Conservation (phyloP, 1,140 invertebrate genomes). For the Drosophila sp. region DNA sequence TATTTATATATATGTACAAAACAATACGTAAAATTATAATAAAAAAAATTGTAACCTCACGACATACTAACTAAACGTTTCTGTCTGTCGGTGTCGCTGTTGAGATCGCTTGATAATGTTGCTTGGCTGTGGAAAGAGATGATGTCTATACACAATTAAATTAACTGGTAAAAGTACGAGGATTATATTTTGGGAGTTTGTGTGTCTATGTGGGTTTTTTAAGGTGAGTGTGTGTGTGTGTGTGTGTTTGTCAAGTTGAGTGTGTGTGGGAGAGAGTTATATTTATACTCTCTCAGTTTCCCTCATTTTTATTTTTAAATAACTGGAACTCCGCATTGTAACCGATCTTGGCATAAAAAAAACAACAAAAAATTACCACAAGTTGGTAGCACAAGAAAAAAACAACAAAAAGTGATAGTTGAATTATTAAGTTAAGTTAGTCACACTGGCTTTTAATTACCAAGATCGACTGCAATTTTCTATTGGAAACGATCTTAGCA, state of each 20-base stretch:
- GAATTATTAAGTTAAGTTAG: slow-evolving; percentile 23
- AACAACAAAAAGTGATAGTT: slow-evolving; percentile 22
- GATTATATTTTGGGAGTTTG: slow-evolving; percentile 26
- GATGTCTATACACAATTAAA: slow-evolving; percentile 79
- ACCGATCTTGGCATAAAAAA: neutral
- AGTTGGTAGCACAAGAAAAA: slow-evolving; percentile 22
- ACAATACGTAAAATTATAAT: neutral
- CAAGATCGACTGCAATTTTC: too few species aligned
- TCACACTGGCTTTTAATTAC: slow-evolving; percentile 22
- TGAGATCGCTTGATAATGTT: slow-evolving; percentile 49
- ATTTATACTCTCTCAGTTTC: neutral
- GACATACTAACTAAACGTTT: slow-evolving; percentile 69
- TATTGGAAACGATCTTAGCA: too few species aligned
- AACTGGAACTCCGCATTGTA: neutral
- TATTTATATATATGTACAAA: slow-evolving; percentile 14
- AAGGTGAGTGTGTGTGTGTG: neutral
- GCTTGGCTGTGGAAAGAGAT: slow-evolving; percentile 73
- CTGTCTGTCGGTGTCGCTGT: slow-evolving; percentile 56
- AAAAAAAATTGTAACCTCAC: slow-evolving; percentile 37
- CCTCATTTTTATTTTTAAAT: neutral
- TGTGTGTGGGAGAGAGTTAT: neutral
- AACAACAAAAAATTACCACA: neutral
- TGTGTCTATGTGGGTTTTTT: slow-evolving; percentile 11
- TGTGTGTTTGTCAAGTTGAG: neutral
- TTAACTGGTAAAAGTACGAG: slow-evolving; percentile 43